Evolutionary conservation across 2,888 invertebrate genomes (phyloP).

Genomic region (Apoda limacodes): DNA sequence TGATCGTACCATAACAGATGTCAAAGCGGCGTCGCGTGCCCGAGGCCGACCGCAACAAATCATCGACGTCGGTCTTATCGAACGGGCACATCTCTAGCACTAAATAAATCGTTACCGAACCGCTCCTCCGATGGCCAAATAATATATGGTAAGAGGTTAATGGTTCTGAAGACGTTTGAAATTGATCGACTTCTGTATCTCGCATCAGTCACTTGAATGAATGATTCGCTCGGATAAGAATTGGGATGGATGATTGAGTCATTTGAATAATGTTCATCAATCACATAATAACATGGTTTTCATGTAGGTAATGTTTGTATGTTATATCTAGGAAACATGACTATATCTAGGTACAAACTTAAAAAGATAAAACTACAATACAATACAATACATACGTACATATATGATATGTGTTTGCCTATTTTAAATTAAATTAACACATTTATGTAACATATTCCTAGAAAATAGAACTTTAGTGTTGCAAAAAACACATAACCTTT

Average conservation of each 20-base stretch:
- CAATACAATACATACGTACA: no score
- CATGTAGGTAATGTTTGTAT: no score
- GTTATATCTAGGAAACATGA: no score
- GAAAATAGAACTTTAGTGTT: no score
- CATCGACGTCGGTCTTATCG: slow-evolving; percentile 51
- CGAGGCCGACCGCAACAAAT: slow-evolving; percentile 42
- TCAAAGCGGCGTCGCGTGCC: slow-evolving; percentile 36
- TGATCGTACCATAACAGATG: slow-evolving; percentile 20
- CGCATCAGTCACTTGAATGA: slow-evolving; percentile 18
- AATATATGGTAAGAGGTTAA: slow-evolving; percentile 53
- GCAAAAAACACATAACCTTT: no score
- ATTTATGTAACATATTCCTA: no score
- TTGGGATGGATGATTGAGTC: slow-evolving; percentile 23
- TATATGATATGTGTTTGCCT: no score
- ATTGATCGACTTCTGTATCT: slow-evolving; percentile 42
- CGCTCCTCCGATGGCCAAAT: slow-evolving; percentile 39
- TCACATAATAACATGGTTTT: no score
- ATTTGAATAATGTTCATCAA: slow-evolving; percentile 31
- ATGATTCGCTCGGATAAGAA: slow-evolving; percentile 20
- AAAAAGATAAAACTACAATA: no score
- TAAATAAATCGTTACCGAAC: slow-evolving; percentile 51
- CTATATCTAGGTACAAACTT: no score
- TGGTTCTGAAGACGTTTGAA: slow-evolving; percentile 50
- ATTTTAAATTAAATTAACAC: no score
- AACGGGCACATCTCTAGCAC: slow-evolving; percentile 54